Base-by-base conservation (phyloP, 2,888 invertebrate genomes). In the Drosophila percnosoma region DNA sequence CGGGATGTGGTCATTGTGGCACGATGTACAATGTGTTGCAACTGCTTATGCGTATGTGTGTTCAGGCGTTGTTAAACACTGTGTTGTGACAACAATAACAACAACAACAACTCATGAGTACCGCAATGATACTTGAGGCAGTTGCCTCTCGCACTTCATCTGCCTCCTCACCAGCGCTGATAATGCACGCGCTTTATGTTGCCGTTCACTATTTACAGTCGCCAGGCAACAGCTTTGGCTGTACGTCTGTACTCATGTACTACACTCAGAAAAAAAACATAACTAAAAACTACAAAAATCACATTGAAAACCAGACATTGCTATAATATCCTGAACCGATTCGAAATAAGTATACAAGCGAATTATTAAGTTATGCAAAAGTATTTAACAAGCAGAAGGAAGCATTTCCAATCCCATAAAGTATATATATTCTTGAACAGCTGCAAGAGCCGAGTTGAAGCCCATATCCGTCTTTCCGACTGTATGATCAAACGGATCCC, bases 91-190 rank as follows among this genome's bases (percentile, higher is more conserved):
- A 61, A 58, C 52, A 63, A 49, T 68, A 67, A 40, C 36, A 38
- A 40, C 63, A 61, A 49, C 73, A 68, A 54, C 42, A 48, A 45
- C 68, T 64, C 63, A 38, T 68, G 63, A 80, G 76, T 68, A 72
- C 70, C 75, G 70, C 78, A 80, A 80, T 70, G 84, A 83, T 78
- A 76, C 87, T 87, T 81, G 66, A 81, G 63, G 53, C 73, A 65
- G 49, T 45, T 24, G 45, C 57, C 69, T 52, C 54, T 38, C 53
- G 57, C 74, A 78, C 83, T 83, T 82, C 80, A 83, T 84, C 83
- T 83, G 76, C 63, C 78, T 61, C 72, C 82, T 78, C 71, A 83
- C 64, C 75, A 80, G 82, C 78, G 75, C 70, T 67, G 86, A 84
- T 86, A 83, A 82, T 83, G 82, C 82, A 73, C 64, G 75, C 71